A percentile compares a stretch with the other conserved stretches of the same genome.
Evolutionary conservation across 2,888 invertebrate species (phyloP).

Genomic region (Lycophotia porphyrea): DNA sequence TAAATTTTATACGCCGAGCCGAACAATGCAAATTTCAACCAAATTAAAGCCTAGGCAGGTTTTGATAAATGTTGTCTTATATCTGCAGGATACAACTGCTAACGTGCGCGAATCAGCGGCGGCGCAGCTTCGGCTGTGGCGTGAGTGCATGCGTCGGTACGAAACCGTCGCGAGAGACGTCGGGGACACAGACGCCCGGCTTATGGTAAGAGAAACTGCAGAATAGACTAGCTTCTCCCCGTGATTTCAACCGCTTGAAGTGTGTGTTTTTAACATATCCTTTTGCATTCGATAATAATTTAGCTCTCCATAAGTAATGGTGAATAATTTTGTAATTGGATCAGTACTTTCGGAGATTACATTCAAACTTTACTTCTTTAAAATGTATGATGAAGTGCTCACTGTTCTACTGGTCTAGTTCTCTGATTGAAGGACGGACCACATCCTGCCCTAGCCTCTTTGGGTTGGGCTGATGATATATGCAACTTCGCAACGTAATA

Average conservation of each 20-base stretch:
- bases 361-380: too few species aligned
- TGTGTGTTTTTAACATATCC: neutral
- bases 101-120: conserved; percentile 83
- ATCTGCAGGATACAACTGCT: conserved; percentile 77
- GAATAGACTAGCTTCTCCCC: neutral
- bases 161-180: conserved; percentile 88
- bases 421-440: too few species aligned
- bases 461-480: neutral
- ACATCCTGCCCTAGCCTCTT: neutral
- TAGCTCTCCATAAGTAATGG: too few species aligned
- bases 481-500: neutral
- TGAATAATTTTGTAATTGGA: too few species aligned
- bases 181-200: conserved; percentile 87
- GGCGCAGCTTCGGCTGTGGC: conserved; percentile 85
- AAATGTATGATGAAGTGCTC: too few species aligned
- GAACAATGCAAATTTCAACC: neutral
- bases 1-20: neutral
- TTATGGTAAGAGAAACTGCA: conserved; percentile 76
- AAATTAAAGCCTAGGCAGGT: neutral
- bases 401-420: neutral
- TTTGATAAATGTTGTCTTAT: neutral
- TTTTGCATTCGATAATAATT: neutral
- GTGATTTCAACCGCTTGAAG: neutral
- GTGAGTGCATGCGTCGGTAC: conserved; percentile 87
- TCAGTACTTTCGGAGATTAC: too few species aligned